Evolutionary conservation across 1,140 invertebrate species (phyloP).

Genomic region (Drosophila novamexicana): DNA sequence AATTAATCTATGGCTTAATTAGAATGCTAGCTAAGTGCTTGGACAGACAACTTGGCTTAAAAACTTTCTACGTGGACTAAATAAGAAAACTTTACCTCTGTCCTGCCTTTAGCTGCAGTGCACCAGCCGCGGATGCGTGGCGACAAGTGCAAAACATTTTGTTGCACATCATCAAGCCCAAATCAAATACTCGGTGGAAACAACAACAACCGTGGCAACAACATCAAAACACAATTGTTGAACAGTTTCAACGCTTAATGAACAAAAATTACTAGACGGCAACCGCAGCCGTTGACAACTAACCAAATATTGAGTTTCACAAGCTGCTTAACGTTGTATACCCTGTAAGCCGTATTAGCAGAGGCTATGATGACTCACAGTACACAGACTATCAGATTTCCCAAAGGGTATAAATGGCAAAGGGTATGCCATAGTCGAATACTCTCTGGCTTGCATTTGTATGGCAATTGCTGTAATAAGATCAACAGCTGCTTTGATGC

Average conservation of each 20-base stretch:
- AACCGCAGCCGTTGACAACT: slow-evolving; percentile 11
- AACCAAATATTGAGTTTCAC: slow-evolving; percentile 37
- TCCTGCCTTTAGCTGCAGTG: not conserved
- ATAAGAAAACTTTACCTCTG: slow-evolving; percentile 18
- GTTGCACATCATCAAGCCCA: slow-evolving; percentile 45
- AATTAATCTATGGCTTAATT: slow-evolving; percentile 57
- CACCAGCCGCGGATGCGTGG: slow-evolving; percentile 1
- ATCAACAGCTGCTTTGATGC: slow-evolving; percentile 36
- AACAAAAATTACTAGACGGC: slow-evolving; percentile 6
- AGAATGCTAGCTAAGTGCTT: slow-evolving; percentile 46
- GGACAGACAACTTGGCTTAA: slow-evolving; percentile 17
- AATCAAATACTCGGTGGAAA: slow-evolving; percentile 32
- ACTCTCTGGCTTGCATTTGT: not conserved
- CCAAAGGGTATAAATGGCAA: no score
- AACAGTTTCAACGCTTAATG: slow-evolving; percentile 12
- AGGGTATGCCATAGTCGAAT: slow-evolving; percentile 4
- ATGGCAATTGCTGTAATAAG: slow-evolving; percentile 19
- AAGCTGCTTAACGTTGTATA: not conserved
- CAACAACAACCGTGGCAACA: slow-evolving; percentile 17
- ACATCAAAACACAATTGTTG: not conserved
- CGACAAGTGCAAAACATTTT: slow-evolving; percentile 27
- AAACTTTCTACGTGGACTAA: slow-evolving; percentile 23
- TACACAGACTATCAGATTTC: no score
- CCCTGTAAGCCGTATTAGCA: not conserved
- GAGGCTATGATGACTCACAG: not conserved